phyloP scores from a whole-genome alignment of 2,113 vertebrate species.

The Oryzias celebensis region DNA sequence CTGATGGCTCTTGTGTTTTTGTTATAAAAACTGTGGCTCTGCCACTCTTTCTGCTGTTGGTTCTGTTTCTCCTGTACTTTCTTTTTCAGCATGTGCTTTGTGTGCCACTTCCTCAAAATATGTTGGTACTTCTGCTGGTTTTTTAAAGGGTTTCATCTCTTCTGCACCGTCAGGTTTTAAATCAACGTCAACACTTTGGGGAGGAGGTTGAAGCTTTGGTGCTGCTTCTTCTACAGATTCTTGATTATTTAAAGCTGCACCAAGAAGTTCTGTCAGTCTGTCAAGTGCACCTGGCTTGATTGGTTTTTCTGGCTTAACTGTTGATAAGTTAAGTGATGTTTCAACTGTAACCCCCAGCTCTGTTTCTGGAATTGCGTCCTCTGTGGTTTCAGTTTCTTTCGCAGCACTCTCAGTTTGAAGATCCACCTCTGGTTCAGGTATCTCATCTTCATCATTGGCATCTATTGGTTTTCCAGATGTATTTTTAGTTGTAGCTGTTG shows the following conservation, averaged over 20 bases:
- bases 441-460: background rate
- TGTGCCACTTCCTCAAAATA: background rate
- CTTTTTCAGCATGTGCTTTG: background rate
- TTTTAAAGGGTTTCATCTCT: background rate
- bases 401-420: background rate
- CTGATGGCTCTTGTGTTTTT: background rate
- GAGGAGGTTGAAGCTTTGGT: background rate
- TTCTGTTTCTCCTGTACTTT: background rate
- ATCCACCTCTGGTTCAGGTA: background rate
- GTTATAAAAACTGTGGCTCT: background rate
- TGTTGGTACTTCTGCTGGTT: background rate
- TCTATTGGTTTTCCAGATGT: constrained; percentile 2
- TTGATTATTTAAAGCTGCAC: background rate
- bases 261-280: background rate
- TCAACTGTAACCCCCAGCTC: background rate
- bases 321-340: background rate
- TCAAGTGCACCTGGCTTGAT: background rate
- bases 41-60: background rate
- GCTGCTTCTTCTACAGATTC: background rate
- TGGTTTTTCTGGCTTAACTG: constrained; percentile 6
- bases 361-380: background rate
- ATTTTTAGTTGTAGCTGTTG: background rate
- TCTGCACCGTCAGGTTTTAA: background rate
- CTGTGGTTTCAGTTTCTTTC: background rate
- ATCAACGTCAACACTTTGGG: background rate